Base-by-base conservation (phyloP, 2,797 vertebrate genomes). In the Apodemus agrarius region DNA sequence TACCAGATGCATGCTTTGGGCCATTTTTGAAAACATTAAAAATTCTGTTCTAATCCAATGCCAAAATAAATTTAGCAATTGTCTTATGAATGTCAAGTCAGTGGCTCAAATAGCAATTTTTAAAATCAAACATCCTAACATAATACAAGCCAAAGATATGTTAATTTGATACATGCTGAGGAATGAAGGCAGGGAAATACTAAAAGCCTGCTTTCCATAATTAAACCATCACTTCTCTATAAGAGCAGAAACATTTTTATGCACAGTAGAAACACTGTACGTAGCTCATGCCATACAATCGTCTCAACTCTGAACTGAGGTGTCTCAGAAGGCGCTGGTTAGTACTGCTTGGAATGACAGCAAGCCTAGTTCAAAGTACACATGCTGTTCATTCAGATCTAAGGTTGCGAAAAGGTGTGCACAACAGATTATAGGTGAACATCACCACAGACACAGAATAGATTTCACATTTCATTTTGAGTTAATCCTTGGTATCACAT, bases 121-220 rank as follows among this genome's bases (percentile, higher is more conserved):
- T 65, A 79, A 90, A 90, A 90, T 79, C 88, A 90, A 90, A 79
- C 59, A 90, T 65, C n/a, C 43, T 63, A 65, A 65, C 29, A 78
- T 43, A 79, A 79, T 79, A 12, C 6, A 78, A 90, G 63, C 88
- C 57, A 90, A 79, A 79, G 57, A 24, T 79, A 79, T 46, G 49
- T 75, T 75, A 89, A 89, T 89, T 89, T 89, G 87, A 89, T 61
- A 31, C 72, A 89, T 78, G 40, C 88, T 65, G 75, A 79, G 75
- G 57, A 90, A 52, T 90, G 75, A 37, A 63, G 74, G 43, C 31
- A 90, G 59, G 43, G 34, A 67, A 90, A 46, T 89, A 63, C 8
- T 65, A 65, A 79, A 78, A 46, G 59, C 22, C 88, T 79, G 31
- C 63, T 79, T 90, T 90, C 74, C 57, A n/a, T 79, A 90, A 79